These are phyloP conservation scores for Ophion ventricosus DNA, from an alignment of 2,888 invertebrate genomes.

Conservation along the genomic window DNA sequence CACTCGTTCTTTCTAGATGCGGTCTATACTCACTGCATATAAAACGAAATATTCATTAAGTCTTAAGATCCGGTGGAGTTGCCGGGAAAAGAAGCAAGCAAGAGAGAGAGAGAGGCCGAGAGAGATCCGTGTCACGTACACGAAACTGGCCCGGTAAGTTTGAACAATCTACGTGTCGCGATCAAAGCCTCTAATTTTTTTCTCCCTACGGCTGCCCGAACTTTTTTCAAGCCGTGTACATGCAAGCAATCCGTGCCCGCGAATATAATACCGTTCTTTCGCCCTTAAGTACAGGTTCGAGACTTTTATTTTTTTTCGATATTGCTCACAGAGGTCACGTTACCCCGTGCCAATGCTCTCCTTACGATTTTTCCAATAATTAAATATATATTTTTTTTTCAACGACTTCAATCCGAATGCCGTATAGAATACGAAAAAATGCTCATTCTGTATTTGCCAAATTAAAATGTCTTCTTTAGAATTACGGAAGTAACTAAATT, in stretches of 20 bases:
- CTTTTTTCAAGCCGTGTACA: neutral
- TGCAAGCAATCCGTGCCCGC: conserved; percentile 21
- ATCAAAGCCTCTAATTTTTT: conserved; percentile 29
- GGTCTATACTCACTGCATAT: conserved; percentile 5
- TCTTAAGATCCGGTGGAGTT: conserved; percentile 30
- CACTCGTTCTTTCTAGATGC: conserved; percentile 9
- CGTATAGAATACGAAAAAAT: neutral
- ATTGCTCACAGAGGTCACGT: neutral
- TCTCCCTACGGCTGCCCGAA: conserved; percentile 16
- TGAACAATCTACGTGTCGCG: conserved; percentile 53
- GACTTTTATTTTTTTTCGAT: neutral
- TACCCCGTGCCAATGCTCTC: neutral
- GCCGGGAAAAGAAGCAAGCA: neutral
- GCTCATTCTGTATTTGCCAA: neutral
- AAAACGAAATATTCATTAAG: conserved; percentile 49
- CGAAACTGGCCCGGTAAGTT: neutral
- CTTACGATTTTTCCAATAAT: neutral
- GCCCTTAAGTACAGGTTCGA: conserved; percentile 16
- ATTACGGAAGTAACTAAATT: too few relatives aligned
- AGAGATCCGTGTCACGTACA: conserved; percentile 53
- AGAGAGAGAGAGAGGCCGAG: conserved; percentile 3
- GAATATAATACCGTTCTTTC: conserved; percentile 46
- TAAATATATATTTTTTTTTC: neutral
- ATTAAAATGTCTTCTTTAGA: neutral
- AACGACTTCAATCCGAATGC: neutral